A percentile compares a stretch with the other conserved stretches of the same genome.
These are phyloP conservation scores for Melospiza melodia DNA, from an alignment of 2,113 vertebrate species.

Conservation along the genomic window DNA sequence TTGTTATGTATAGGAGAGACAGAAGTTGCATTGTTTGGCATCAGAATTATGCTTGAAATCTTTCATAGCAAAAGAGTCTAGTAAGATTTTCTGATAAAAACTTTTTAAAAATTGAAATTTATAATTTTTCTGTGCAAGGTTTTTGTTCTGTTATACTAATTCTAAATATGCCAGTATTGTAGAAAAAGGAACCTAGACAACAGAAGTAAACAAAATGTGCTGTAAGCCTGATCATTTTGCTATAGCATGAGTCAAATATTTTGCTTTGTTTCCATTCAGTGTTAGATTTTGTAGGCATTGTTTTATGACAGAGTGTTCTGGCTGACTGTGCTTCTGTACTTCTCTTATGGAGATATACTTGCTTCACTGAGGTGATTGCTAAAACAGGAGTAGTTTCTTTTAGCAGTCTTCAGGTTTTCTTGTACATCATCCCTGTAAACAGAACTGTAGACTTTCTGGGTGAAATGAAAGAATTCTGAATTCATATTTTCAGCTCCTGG, in stretches of 20 bases:
- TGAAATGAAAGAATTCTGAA: neutral
- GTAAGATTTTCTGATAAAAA: neutral
- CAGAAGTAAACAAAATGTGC: neutral
- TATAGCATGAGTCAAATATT: neutral
- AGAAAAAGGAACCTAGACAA: neutral
- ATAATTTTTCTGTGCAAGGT: accelerated
- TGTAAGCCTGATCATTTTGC: neutral
- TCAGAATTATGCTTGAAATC: neutral
- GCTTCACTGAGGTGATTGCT: neutral
- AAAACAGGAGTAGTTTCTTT: neutral
- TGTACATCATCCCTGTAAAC: neutral
- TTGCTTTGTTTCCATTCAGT: neutral
- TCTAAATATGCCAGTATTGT: neutral
- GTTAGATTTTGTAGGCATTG: neutral
- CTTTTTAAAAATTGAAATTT: neutral
- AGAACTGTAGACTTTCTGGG: neutral
- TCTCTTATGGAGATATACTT: neutral
- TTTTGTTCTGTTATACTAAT: neutral
- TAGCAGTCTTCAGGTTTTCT: neutral
- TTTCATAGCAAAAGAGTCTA: neutral
- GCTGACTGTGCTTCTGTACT: neutral
- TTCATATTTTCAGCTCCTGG: neutral
- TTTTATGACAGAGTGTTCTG: neutral
- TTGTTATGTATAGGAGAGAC: neutral
- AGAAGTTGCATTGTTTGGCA: neutral